phyloP scores from a whole-genome alignment of 2,113 vertebrate species.

The Malurus alboscapulatus region DNA sequence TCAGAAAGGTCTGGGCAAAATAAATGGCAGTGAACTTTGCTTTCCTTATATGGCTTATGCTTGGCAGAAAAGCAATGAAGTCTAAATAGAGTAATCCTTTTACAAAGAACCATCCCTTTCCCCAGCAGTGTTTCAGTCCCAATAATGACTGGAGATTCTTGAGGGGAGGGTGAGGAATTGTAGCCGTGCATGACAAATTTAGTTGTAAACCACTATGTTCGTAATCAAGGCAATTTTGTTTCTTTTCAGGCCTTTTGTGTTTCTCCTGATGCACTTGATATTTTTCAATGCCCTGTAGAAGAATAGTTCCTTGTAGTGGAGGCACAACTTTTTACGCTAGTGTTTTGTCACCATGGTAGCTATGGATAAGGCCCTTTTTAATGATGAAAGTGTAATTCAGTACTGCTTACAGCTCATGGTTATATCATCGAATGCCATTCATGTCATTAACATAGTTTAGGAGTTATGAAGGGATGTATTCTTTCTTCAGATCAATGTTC shows the following conservation, averaged over 20 bases:
- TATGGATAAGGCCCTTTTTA: slow-evolving; percentile 20
- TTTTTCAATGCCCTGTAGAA: slow-evolving; percentile 42
- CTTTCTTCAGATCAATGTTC: background rate
- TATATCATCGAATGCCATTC: slow-evolving; percentile 36
- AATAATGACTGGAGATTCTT: slow-evolving; percentile 39
- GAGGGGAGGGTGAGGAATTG: background rate
- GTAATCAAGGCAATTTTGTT: slow-evolving; percentile 36
- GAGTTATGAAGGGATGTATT: background rate
- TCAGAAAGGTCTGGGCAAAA: slow-evolving; percentile 62
- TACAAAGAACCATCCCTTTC: slow-evolving; percentile 53
- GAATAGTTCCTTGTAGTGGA: slow-evolving; percentile 37
- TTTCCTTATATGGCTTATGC: slow-evolving; percentile 74
- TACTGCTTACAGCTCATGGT: background rate
- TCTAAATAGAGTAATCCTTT: slow-evolving; percentile 69
- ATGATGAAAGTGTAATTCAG: slow-evolving; percentile 18
- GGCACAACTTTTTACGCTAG: slow-evolving; percentile 19
- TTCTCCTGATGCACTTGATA: slow-evolving; percentile 46
- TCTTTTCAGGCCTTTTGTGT: slow-evolving; percentile 52
- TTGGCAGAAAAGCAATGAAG: slow-evolving; percentile 69
- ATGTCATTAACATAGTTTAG: slow-evolving; percentile 20
- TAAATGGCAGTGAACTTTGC: slow-evolving; percentile 68
- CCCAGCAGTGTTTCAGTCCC: slow-evolving; percentile 18
- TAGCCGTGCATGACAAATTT: slow-evolving; percentile 19
- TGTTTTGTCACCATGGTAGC: slow-evolving; percentile 57
- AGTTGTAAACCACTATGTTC: slow-evolving; percentile 37